These are phyloP conservation scores for Siniperca undulata DNA, from an alignment of 2,797 vertebrate species.

Conservation along the genomic window DNA sequence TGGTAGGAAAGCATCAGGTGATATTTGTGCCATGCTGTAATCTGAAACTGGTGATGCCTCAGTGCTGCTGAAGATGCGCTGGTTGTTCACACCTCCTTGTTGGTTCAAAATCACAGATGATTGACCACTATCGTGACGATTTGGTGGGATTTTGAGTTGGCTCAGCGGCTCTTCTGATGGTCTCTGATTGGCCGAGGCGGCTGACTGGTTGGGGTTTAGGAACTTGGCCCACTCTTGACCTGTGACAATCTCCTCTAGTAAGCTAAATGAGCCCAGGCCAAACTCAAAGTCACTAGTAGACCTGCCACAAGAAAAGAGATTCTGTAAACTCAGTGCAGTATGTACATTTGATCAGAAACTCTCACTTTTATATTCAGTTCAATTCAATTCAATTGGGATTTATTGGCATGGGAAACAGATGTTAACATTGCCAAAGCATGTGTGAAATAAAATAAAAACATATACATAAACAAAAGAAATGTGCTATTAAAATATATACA, in stretches of 20 bases:
- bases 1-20: constrained; percentile 27
- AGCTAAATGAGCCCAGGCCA: constrained; percentile 79
- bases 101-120: constrained; percentile 33
- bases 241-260: constrained; percentile 84
- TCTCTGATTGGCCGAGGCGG: constrained; percentile 46
- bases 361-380: no score
- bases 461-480: no score
- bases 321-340: constrained; percentile 11
- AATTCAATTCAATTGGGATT: no score
- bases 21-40: constrained; percentile 31
- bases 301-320: constrained; percentile 44
- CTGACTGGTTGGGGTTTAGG: constrained; percentile 57
- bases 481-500: no score
- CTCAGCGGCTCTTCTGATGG: constrained; percentile 29
- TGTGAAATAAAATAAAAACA: no score
- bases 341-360: neutral
- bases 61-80: constrained; percentile 37
- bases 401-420: no score
- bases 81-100: constrained; percentile 15
- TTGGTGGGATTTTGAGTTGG: constrained; percentile 15
- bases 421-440: no score
- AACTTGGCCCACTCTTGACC: constrained; percentile 85
- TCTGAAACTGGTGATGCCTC: neutral
- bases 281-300: constrained; percentile 70
- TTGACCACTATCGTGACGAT: constrained; percentile 1